Evolutionary conservation across 2,797 vertebrate species (phyloP), one percentile per base, ranked within the genome.

Genomic region (Hemitrygon akajei): DNA sequence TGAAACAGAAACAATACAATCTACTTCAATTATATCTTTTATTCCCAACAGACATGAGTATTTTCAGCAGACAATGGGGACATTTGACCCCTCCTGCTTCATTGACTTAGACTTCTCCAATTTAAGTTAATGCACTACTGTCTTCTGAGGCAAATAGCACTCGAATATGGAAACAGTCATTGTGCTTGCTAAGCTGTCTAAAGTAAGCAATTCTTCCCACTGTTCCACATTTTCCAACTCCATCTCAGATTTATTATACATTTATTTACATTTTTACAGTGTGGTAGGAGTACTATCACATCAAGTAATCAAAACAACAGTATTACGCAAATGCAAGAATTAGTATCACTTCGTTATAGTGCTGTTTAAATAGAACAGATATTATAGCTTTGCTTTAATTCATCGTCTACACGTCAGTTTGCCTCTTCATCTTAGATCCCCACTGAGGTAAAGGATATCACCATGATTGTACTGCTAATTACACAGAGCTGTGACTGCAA

Each of bases 381-480:
- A 71, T 92, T 75, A 56, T 75, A 93, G 30, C 40, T 92, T 92
- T 6, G 75, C 75, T 75, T 92, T 34, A 92, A 92, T 58, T 93
- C 37, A 75, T 76, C 40, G 75, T 93, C 37, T 9, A 76, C 22
- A 56, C 73, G 58, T 93, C 71, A 93, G 91, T 56, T 93, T 93
- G 47, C 25, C 40, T 93, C 71, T 58, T 76, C 40, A 93, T 56
- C 91, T 75, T n/a, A 58, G 71, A 76, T 11, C 27, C 91, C 91
- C 91, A 76, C 37, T 30, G 40, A 76, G 40, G 91, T 76, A 93
- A 58, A 56, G 91, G 22, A 93, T 75, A 93, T 93, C 22, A 47
- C 91, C 27, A 75, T 73, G 47, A 40, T 56, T 93, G 71, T 58
- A 18, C 71, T 75, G 71, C 91, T 58, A 93, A 93, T 93, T 93